Conservation (phyloP, 2,888 invertebrate species). For the Nomada fucata region DNA sequence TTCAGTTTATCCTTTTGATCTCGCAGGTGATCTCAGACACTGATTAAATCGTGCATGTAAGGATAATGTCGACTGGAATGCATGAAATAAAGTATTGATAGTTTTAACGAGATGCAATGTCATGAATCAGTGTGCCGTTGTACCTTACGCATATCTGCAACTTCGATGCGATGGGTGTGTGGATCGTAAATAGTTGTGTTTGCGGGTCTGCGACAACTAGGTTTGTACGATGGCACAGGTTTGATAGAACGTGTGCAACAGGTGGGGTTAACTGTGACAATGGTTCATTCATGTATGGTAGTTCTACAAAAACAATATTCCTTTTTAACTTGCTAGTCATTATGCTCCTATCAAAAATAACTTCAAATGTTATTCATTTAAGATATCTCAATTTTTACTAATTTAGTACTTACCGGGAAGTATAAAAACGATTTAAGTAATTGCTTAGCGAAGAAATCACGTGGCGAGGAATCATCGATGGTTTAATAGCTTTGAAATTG, state of each 20-base stretch:
- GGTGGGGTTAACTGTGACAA: conserved; percentile 15
- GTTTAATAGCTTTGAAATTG: neutral
- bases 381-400: too few relatives aligned
- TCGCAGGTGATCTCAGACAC: neutral
- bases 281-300: neutral
- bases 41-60: neutral
- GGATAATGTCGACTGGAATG: neutral
- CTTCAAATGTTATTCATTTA: too few relatives aligned
- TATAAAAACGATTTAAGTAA: neutral
- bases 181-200: neutral
- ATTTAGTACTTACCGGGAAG: too few relatives aligned
- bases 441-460: neutral
- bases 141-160: neutral
- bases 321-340: neutral
- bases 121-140: neutral
- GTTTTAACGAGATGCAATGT: neutral
- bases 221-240: conserved; percentile 1
- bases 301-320: neutral
- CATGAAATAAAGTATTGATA: neutral
- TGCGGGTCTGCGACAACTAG: neutral
- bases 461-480: too few relatives aligned
- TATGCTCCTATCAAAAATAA: neutral
- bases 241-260: conserved; percentile 23
- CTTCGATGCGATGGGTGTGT: neutral
- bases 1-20: neutral